These are phyloP conservation scores for Dendrocopos noguchii DNA, from an alignment of 2,113 vertebrate species.

Conservation along the genomic window DNA sequence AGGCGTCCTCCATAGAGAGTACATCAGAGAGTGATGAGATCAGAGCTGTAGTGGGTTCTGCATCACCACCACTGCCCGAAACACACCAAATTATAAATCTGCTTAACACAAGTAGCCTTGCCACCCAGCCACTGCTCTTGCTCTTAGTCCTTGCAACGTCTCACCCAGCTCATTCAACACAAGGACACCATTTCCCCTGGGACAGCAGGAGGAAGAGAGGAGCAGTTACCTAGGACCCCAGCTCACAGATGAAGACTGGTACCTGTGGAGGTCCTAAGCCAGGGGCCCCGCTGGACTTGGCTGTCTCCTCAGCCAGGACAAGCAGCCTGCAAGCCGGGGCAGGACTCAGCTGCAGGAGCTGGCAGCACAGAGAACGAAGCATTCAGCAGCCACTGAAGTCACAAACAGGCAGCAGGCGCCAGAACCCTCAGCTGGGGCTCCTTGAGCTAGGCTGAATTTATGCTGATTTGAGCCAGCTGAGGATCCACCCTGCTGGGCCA, in stretches of 20 bases:
- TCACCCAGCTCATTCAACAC: fast-evolving
- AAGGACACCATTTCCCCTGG: not conserved
- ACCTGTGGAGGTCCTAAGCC: not conserved
- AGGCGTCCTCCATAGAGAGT: not conserved
- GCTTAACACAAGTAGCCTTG: not conserved
- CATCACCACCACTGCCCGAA: not conserved
- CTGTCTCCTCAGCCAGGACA: not conserved
- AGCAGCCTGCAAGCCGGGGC: not conserved
- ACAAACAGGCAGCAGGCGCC: conserved; percentile 63
- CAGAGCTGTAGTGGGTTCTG: not conserved
- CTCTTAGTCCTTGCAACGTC: not conserved
- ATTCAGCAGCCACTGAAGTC: conserved; percentile 58
- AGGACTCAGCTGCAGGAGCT: not conserved
- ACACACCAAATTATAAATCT: not conserved
- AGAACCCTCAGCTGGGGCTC: conserved; percentile 65
- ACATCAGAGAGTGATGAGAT: not conserved
- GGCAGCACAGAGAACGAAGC: not conserved
- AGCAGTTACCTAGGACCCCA: not conserved
- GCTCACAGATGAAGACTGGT: not conserved
- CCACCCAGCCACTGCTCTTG: not conserved
- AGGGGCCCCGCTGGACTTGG: not conserved
- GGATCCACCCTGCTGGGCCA: not conserved
- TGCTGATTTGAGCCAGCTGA: conserved; percentile 64
- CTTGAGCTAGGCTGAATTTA: conserved; percentile 47
- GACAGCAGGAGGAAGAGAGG: not conserved